Conservation (phyloP, 2,113 vertebrate species). For the Lophotis ruficrista region DNA sequence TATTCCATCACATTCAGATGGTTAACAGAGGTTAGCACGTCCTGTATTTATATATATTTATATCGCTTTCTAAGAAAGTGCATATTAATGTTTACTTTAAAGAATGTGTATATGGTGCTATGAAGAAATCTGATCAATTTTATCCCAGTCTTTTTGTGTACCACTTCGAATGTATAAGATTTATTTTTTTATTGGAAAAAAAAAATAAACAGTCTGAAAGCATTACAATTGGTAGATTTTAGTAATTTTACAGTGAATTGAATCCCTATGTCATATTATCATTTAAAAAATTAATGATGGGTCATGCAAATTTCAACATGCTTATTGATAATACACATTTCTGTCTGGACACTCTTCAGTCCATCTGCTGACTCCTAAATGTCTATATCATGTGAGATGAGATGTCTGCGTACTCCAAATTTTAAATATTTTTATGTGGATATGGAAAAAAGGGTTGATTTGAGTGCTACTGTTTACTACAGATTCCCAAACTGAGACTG, state of each 20-base stretch:
- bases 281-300: slow-evolving; percentile 70
- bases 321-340: slow-evolving; percentile 62
- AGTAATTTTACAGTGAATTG: slow-evolving; percentile 87
- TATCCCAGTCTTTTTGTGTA: slow-evolving; percentile 90
- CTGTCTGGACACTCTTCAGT: slow-evolving; percentile 59
- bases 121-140: slow-evolving; percentile 88
- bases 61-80: slow-evolving; percentile 93
- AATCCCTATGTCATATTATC: slow-evolving; percentile 78
- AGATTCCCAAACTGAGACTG: slow-evolving; percentile 51
- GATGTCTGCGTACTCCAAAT: slow-evolving; percentile 53
- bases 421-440: slow-evolving; percentile 58
- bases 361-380: slow-evolving; percentile 60
- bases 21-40: slow-evolving; percentile 86
- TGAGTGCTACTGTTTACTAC: slow-evolving; percentile 60
- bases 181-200: slow-evolving; percentile 91
- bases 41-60: slow-evolving; percentile 86
- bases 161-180: slow-evolving; percentile 90
- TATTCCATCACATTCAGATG: slow-evolving; percentile 87
- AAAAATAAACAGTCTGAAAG: slow-evolving; percentile 89
- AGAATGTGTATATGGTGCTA: slow-evolving; percentile 92
- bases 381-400: slow-evolving; percentile 54
- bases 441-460: slow-evolving; percentile 65
- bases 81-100: slow-evolving; percentile 91
- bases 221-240: slow-evolving; percentile 89
- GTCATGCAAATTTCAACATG: slow-evolving; percentile 72